Evolutionary conservation across 2,888 invertebrate genomes (phyloP), one percentile per base, ranked within the genome.

Genomic region (Cerastis rubricosa): DNA sequence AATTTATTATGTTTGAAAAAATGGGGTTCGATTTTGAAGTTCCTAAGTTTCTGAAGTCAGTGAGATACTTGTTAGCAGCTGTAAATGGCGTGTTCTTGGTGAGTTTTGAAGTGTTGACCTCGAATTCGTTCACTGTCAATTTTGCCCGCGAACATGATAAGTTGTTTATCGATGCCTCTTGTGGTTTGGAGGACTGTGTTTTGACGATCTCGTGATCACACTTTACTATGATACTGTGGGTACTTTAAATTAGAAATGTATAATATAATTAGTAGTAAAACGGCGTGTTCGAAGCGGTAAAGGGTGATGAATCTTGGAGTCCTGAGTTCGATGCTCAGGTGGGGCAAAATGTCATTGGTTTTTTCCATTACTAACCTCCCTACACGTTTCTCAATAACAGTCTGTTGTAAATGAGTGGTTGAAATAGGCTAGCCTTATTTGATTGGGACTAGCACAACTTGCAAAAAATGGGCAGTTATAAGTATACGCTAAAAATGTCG

Each of bases 61-160:
- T 98, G 90, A 98, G 97, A 91, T 98, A 98, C 94, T 97, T 97
- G 65, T 97, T 98, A 88, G 98, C 98, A 90, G 96, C 97, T 70
- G 98, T 98, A 89, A 98, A 98, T 94, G 95, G 98, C 82, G 90
- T 98, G 69, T 98, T 98, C 96, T 97, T 98, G 97, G 98, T 98
- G 94, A 97, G 88, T 85, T 61, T 11, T 64, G 12, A 51, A 14
- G n/a, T 19, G 11, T 65, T 69, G 71, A 8, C 70, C 54, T 82
- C 64, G 43, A 69, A 65, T 35, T 49, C 1, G n/a, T 43, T 78
- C 70, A 82, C 66, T 78, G 61, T 71, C 64, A 78, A 61, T 80
- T 71, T 86, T 43, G 22, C 29, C 61, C 45, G 64, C 25, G 29
- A 70, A 68, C 14, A 29, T 63, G 73, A 57, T 22, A 45, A 29